Evolutionary conservation across 2,888 invertebrate genomes (phyloP).

Genomic region (Dryocosmus kuriphilus): DNA sequence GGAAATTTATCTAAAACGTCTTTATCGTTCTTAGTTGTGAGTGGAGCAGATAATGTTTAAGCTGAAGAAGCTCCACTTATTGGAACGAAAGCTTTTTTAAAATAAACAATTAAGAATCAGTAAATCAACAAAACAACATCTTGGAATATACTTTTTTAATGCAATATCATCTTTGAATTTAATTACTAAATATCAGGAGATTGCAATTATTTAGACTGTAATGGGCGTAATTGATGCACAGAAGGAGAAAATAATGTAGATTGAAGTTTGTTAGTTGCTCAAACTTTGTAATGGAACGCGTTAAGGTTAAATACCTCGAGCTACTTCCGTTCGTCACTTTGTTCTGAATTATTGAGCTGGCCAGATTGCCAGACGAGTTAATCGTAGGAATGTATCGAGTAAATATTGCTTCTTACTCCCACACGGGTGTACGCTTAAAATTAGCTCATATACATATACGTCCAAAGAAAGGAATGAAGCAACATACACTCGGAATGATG

Average conservation of each 20-base stretch:
- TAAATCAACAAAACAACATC: too few species aligned
- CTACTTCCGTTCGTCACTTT: slow-evolving; percentile 22
- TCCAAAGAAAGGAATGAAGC: slow-evolving; percentile 15
- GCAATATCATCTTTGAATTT: too few species aligned
- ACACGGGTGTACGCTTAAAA: slow-evolving; percentile 21
- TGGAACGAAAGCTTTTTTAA: too few species aligned
- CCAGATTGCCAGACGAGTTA: slow-evolving; percentile 32
- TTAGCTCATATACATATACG: slow-evolving; percentile 2
- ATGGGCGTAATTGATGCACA: neutral
- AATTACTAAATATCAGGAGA: neutral
- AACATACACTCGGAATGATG: slow-evolving; percentile 1
- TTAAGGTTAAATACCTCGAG: slow-evolving; percentile 22
- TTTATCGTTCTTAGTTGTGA: too few species aligned
- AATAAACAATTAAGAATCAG: too few species aligned
- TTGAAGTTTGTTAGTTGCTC: slow-evolving; percentile 5
- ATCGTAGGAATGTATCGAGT: slow-evolving; percentile 39
- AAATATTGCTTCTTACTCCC: slow-evolving; percentile 30
- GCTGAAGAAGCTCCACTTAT: too few species aligned
- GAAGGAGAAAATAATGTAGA: slow-evolving; percentile 15
- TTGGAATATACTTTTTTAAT: too few species aligned
- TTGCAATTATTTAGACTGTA: neutral
- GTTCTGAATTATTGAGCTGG: slow-evolving; percentile 32
- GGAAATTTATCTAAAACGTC: too few species aligned
- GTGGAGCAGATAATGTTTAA: too few species aligned
- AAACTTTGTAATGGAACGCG: slow-evolving; percentile 16